A percentile compares a stretch with the other conserved stretches of the same genome.
phyloP scores from a whole-genome alignment of 2,797 vertebrate genomes.

The Anguilla obscura region DNA sequence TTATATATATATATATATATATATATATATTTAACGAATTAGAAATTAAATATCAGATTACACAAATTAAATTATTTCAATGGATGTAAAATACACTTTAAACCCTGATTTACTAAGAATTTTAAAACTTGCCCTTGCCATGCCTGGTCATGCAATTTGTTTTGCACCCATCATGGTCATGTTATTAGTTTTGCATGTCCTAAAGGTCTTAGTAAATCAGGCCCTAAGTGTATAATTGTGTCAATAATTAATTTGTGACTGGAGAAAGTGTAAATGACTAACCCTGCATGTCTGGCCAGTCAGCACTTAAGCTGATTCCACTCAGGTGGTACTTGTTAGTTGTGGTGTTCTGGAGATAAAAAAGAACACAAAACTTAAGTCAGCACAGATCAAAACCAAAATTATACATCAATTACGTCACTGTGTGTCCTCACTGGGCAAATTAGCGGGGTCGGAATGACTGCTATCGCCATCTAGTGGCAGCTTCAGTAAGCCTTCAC shows the following conservation, averaged over 20 bases:
- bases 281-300: constrained; percentile 66
- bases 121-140: too few relatives aligned
- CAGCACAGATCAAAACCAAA: background rate
- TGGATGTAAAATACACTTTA: background rate
- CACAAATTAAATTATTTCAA: too few relatives aligned
- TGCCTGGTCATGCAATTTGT: too few relatives aligned
- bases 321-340: constrained; percentile 70
- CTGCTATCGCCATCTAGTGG: background rate
- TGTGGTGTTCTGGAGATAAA: constrained; percentile 66
- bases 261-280: constrained; percentile 44
- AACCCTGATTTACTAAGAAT: background rate
- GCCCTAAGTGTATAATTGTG: too few relatives aligned
- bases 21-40: background rate
- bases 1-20: too few relatives aligned
- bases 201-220: too few relatives aligned
- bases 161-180: too few relatives aligned
- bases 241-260: background rate
- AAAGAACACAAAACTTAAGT: constrained; percentile 13
- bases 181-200: too few relatives aligned
- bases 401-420: background rate
- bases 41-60: background rate
- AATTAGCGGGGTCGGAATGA: background rate
- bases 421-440: background rate
- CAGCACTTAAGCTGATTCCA: constrained; percentile 58
- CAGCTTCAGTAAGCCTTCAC: background rate